A percentile compares a stretch with the other conserved stretches of the same genome.
Evolutionary conservation across 2,797 vertebrate species (phyloP).

Genomic region (Argyrosomus regius): DNA sequence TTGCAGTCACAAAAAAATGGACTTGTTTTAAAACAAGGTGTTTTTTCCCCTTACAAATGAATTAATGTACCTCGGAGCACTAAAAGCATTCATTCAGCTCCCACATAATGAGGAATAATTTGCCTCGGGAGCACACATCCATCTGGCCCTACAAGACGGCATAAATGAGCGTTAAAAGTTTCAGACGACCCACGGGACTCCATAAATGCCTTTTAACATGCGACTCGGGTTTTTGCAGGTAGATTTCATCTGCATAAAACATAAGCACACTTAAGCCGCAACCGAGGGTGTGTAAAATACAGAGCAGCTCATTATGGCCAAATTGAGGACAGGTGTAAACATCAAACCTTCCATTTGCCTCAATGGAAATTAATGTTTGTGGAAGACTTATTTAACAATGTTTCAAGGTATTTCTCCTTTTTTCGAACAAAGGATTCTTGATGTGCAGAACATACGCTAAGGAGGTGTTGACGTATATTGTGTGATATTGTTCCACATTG

Average conservation of each 20-base stretch:
- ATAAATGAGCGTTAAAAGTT: conserved; percentile 60
- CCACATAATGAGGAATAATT: conserved; percentile 73
- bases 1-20: conserved; percentile 32
- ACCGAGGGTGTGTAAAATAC: conserved; percentile 19
- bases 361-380: conserved; percentile 2
- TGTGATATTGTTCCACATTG: neutral
- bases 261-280: conserved; percentile 13
- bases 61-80: conserved; percentile 65
- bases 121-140: conserved; percentile 49
- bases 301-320: conserved; percentile 15
- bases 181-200: conserved; percentile 20
- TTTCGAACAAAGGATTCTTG: conserved; percentile 1
- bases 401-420: conserved; percentile 11
- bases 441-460: conserved; percentile 25
- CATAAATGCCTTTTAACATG: conserved; percentile 58
- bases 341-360: neutral
- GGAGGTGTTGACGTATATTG: neutral
- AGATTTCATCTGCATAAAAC: conserved; percentile 56
- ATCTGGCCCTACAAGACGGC: conserved; percentile 51
- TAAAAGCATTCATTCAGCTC: conserved; percentile 70
- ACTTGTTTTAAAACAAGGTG: conserved; percentile 20
- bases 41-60: conserved; percentile 42
- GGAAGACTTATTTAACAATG: neutral
- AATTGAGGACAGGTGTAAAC: conserved; percentile 1
- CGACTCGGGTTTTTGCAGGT: conserved; percentile 27